These are phyloP conservation scores for Sylvilagus floridanus DNA, from an alignment of 2,797 vertebrate genomes.

Conservation along the genomic window DNA sequence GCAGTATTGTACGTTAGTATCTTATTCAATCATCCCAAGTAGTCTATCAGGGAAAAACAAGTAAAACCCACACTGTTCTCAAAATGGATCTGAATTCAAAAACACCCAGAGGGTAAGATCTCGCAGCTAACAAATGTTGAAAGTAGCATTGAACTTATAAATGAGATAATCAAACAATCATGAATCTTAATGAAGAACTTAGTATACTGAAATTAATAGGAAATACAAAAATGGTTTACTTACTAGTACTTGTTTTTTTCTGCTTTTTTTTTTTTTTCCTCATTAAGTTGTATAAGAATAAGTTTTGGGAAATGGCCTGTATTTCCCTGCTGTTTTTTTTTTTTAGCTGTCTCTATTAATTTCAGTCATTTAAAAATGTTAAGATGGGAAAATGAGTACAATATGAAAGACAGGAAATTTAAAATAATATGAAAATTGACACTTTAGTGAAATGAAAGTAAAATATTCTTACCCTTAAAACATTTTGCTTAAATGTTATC, in stretches of 20 bases:
- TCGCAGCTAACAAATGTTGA: neutral
- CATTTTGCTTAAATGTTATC: neutral
- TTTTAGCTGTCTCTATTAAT: neutral
- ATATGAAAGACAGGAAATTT: neutral
- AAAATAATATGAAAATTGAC: neutral
- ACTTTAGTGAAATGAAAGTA: neutral
- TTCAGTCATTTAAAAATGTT: neutral
- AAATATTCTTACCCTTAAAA: neutral
- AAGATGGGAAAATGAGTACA: neutral
- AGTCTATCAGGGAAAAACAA: neutral
- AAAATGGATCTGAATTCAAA: neutral
- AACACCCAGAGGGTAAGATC: neutral
- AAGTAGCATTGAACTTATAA: neutral
- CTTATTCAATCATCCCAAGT: neutral
- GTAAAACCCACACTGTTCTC: neutral
- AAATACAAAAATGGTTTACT: neutral
- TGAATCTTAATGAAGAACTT: neutral
- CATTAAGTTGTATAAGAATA: neutral
- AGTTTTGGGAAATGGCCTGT: neutral
- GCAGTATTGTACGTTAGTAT: neutral
- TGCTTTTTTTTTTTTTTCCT: neutral
- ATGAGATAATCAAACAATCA: neutral
- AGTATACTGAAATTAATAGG: neutral
- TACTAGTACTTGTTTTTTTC: neutral
- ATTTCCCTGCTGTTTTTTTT: neutral